These are phyloP conservation scores for Argyrosomus japonicus DNA, from an alignment of 2,113 vertebrate species.

Conservation along the genomic window DNA sequence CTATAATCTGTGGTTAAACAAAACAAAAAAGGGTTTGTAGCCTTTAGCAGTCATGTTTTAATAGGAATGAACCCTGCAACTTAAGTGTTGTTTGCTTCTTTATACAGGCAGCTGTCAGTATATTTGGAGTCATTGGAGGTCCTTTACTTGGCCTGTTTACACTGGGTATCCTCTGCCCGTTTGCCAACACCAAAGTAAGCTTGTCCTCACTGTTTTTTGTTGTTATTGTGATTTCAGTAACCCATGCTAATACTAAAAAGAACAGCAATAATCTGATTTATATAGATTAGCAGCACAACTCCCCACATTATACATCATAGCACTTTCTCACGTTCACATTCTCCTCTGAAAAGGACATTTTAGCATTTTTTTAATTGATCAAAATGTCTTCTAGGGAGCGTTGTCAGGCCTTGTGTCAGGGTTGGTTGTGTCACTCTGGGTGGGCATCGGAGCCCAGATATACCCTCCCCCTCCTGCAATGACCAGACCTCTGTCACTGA, in stretches of 20 bases:
- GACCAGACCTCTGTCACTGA: slow-evolving; percentile 76
- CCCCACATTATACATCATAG: too few relatives aligned
- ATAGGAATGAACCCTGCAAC: not conserved
- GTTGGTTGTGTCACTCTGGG: slow-evolving; percentile 82
- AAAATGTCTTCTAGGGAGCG: slow-evolving; percentile 77
- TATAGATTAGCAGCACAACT: too few relatives aligned
- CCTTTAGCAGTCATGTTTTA: not conserved
- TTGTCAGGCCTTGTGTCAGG: slow-evolving; percentile 82
- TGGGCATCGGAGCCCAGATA: slow-evolving; percentile 83
- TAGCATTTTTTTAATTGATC: too few relatives aligned
- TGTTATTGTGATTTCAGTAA: not conserved
- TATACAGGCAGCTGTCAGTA: slow-evolving; percentile 82
- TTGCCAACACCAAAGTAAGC: slow-evolving; percentile 84
- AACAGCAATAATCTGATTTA: too few relatives aligned
- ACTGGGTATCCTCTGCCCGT: slow-evolving; percentile 85
- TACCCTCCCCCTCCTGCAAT: slow-evolving; percentile 73
- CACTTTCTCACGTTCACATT: too few relatives aligned
- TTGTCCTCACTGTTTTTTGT: slow-evolving; percentile 1
- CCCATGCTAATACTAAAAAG: not conserved
- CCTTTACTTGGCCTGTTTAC: slow-evolving; percentile 86
- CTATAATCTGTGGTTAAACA: not conserved
- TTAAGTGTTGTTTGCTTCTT: slow-evolving; percentile 3
- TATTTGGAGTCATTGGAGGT: slow-evolving; percentile 84
- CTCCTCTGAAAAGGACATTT: too few relatives aligned
- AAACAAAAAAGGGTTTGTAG: not conserved